Evolutionary conservation across 2,888 invertebrate species (phyloP).

Genomic region (Melieria picta): DNA sequence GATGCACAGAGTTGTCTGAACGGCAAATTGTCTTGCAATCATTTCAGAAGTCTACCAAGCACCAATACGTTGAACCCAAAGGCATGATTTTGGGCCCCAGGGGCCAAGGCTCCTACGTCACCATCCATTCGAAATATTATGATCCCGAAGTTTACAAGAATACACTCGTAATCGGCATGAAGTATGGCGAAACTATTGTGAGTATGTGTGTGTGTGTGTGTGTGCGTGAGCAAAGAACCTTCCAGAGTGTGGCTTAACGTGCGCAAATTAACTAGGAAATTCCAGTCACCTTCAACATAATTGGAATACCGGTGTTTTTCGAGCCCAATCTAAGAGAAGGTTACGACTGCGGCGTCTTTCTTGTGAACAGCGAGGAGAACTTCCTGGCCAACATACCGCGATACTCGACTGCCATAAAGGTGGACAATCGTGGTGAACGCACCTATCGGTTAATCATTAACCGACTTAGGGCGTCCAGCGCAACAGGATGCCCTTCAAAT

Average conservation of each 20-base stretch:
- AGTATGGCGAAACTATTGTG: slow-evolving; percentile 43
- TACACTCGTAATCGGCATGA: slow-evolving; percentile 48
- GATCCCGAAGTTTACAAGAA: slow-evolving; percentile 59
- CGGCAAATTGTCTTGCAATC: background rate
- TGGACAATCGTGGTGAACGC: slow-evolving; percentile 53
- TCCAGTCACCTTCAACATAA: slow-evolving; percentile 52
- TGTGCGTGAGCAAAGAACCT: background rate
- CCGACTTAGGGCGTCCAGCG: slow-evolving; percentile 41
- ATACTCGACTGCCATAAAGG: slow-evolving; percentile 45
- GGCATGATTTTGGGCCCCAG: slow-evolving; percentile 53
- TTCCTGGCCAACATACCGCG: slow-evolving; percentile 41
- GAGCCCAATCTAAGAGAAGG: slow-evolving; percentile 53
- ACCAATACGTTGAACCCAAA: slow-evolving; percentile 45
- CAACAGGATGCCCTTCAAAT: background rate
- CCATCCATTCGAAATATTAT: slow-evolving; percentile 47
- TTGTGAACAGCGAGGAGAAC: slow-evolving; percentile 47
- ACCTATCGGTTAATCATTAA: slow-evolving; percentile 53
- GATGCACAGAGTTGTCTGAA: background rate
- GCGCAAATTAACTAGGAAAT: slow-evolving; percentile 46
- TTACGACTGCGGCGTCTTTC: slow-evolving; percentile 51
- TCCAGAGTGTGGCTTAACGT: background rate
- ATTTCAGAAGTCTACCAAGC: slow-evolving; percentile 11
- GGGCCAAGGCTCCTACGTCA: slow-evolving; percentile 53
- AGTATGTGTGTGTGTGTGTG: background rate
- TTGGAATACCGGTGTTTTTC: slow-evolving; percentile 57